Conservation (phyloP, 2,888 invertebrate genomes). For the Serrognathus titanus region DNA sequence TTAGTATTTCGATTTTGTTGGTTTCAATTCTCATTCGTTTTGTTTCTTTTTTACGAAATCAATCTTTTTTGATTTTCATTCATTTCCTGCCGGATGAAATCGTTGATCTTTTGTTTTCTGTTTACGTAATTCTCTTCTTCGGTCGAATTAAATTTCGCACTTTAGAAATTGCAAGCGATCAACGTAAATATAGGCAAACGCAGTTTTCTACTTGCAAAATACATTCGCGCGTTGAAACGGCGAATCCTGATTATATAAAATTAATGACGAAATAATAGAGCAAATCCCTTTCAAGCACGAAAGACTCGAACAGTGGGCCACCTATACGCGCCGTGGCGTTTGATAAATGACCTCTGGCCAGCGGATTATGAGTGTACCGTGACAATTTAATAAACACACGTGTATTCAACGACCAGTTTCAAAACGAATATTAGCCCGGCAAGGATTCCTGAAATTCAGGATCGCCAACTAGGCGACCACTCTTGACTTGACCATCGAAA, state of each 20-base stretch:
- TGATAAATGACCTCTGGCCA: slow-evolving; percentile 37
- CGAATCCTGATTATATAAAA: neutral
- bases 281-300: slow-evolving; percentile 28
- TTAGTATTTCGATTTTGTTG: too few species aligned
- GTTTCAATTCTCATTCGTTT: too few species aligned
- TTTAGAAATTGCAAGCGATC: neutral
- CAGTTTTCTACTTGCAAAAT: neutral
- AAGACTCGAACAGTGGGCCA: too few species aligned
- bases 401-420: neutral
- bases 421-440: neutral
- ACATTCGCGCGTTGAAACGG: neutral
- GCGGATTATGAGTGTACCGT: slow-evolving; percentile 29
- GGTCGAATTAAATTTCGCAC: too few species aligned
- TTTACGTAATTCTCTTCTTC: too few species aligned
- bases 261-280: slow-evolving; percentile 36
- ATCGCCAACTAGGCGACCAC: too few species aligned
- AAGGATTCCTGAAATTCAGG: neutral
- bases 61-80: too few species aligned
- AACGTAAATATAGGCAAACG: neutral
- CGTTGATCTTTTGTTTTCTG: too few species aligned
- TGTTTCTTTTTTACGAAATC: too few species aligned
- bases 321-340: slow-evolving; percentile 13
- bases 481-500: too few species aligned
- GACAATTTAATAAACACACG: slow-evolving; percentile 35
- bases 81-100: too few species aligned